Base-by-base conservation (phyloP, 2,797 vertebrate species). In the Morelia viridis region DNA sequence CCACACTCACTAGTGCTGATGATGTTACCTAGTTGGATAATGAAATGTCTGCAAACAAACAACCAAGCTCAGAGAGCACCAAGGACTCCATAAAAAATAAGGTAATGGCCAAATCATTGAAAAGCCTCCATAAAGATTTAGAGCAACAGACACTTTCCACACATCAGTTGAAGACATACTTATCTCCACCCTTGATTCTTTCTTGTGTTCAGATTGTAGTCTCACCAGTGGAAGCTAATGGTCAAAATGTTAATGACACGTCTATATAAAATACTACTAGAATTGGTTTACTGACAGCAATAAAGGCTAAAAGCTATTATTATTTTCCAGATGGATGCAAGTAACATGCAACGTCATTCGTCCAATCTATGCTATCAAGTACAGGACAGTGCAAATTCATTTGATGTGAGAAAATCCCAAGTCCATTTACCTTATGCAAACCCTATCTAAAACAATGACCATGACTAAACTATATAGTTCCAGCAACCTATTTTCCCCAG, bases 311-410 rank as follows among this genome's bases (percentile, higher is more conserved):
- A 58, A 9, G n/a, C 3, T 10, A 35, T 35, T 17, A 19, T 4
- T 68, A 15, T 12, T 24, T 61, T 24, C 50, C 53, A 5, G 31
- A 86, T 61, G n/a, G 89, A 94, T 64, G 41, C 68, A 35, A 87
- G 93, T 7, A 35, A 22, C 26, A 31, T 65, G 15, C 17, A 3
- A 64, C 8, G 71, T 41, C 1, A 24, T 60, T 13, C 31, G 64
- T 15, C 68, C 28, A 15, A 19, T 31, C 41, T 89, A 22, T 31
- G n/a, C 60, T 91, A 46, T n/a, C 76, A 53, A 91, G 46, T 68
- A 93, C 84, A 46, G 89, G n/a, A 19, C 53, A 93, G 22, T 65
- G 46, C 12, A 71, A 94, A 87, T 83, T n/a, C 71, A 89, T 57
- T 41, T 89, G 87, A 28, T 87, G 57, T 56, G 31, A n/a, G 41